These are phyloP conservation scores for Hybos culiciformis DNA, from an alignment of 2,888 invertebrate genomes.

Conservation along the genomic window DNA sequence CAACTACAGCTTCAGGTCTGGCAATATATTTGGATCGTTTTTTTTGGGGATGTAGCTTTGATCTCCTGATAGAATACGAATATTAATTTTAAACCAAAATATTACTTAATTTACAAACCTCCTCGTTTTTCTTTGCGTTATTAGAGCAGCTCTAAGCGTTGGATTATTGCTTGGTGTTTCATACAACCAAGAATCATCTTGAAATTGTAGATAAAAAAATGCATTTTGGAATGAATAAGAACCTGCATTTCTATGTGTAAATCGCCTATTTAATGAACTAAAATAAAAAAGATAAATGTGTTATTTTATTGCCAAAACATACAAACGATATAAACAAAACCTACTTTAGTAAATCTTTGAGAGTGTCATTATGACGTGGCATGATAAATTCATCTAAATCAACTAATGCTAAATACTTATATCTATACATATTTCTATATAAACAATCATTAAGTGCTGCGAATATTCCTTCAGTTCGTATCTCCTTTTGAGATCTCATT, in stretches of 20 bases:
- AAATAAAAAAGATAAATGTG: constrained; percentile 14
- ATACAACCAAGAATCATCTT: constrained; percentile 46
- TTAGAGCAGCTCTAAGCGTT: constrained; percentile 43
- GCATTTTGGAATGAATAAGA: constrained; percentile 81
- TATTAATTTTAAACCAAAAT: constrained; percentile 3
- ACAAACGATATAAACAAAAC: constrained; percentile 14
- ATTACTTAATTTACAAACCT: constrained; percentile 21
- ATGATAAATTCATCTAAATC: constrained; percentile 84
- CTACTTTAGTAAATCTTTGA: constrained; percentile 57
- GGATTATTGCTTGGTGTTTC: constrained; percentile 21
- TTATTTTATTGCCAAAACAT: not conserved
- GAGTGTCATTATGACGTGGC: constrained; percentile 62
- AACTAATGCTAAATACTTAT: constrained; percentile 68
- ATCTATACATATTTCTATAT: constrained; percentile 75
- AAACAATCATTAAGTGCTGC: constrained; percentile 88
- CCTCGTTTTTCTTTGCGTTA: constrained; percentile 67
- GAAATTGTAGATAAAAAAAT: constrained; percentile 73
- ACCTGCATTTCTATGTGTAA: constrained; percentile 54
- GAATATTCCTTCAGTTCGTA: constrained; percentile 82
- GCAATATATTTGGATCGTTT: constrained; percentile 86
- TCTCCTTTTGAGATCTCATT: constrained; percentile 77
- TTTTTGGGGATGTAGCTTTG: constrained; percentile 76
- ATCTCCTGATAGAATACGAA: constrained; percentile 36
- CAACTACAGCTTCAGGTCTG: constrained; percentile 67
- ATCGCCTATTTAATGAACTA: constrained; percentile 43